Percentiles rank a stretch among this genome's conserved stretches.
phyloP scores from a whole-genome alignment of 1,140 invertebrate species.

The Triops cancriformis region DNA sequence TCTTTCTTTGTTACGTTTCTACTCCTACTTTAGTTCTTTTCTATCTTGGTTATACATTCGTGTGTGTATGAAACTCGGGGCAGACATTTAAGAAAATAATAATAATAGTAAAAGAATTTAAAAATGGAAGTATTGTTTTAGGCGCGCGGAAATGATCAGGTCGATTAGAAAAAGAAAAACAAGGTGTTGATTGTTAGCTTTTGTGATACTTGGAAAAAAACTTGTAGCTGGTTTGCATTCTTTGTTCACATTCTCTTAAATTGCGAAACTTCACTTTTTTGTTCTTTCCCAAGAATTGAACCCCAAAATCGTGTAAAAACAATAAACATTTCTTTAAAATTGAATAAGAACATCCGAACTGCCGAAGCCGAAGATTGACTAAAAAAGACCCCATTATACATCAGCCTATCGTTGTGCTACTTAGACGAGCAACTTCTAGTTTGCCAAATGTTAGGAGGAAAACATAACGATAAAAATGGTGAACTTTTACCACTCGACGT shows the following conservation, averaged over 20 bases:
- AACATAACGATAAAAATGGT: too few relatives aligned
- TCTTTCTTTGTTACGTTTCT: neutral
- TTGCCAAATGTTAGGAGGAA: too few relatives aligned
- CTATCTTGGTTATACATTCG: neutral
- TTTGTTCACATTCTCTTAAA: too few relatives aligned
- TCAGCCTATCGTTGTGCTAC: too few relatives aligned
- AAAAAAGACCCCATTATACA: too few relatives aligned
- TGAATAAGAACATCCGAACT: too few relatives aligned
- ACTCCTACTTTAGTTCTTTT: neutral
- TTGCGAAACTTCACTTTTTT: neutral
- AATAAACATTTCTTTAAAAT: too few relatives aligned
- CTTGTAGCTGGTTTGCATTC: neutral
- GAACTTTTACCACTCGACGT: too few relatives aligned
- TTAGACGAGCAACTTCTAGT: too few relatives aligned
- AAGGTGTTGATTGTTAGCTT: neutral
- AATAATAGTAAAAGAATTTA: neutral
- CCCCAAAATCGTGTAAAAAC: neutral
- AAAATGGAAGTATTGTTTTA: neutral
- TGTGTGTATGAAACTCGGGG: neutral
- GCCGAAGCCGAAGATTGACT: too few relatives aligned
- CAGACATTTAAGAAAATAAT: neutral
- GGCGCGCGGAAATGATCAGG: neutral
- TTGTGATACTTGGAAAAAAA: neutral
- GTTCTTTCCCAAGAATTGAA: neutral
- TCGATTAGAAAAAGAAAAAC: neutral